Conservation (phyloP, 2,797 vertebrate species). For the Glossophaga mutica region DNA sequence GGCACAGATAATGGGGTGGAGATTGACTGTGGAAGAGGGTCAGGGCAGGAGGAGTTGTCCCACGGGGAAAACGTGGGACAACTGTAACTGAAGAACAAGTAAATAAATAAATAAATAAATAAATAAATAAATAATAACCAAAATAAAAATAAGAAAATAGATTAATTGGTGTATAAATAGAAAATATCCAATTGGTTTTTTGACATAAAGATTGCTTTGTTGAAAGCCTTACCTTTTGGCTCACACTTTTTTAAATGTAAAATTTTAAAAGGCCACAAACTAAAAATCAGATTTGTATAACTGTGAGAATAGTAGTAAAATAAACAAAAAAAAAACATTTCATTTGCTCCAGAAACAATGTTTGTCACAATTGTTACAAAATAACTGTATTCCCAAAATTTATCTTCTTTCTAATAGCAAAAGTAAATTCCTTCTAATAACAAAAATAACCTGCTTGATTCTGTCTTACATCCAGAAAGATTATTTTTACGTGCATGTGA, state of each 20-base stretch:
- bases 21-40: no score
- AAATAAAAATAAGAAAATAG: neutral
- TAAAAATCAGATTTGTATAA: neutral
- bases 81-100: no score
- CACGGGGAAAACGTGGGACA: no score
- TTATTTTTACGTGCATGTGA: slow-evolving; percentile 70
- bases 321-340: neutral
- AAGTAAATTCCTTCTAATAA: slow-evolving; percentile 50
- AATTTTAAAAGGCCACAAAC: neutral
- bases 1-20: no score
- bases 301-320: neutral
- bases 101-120: no score
- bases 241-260: neutral
- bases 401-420: slow-evolving; percentile 42
- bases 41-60: no score
- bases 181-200: neutral
- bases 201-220: neutral
- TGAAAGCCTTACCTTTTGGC: neutral
- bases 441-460: slow-evolving; percentile 41
- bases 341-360: neutral
- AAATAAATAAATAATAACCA: no score
- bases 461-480: slow-evolving; percentile 64
- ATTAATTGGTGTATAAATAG: neutral
- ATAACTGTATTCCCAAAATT: neutral
- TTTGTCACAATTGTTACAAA: neutral